Evolutionary conservation across 2,797 vertebrate genomes (phyloP), one percentile per base, ranked within the genome.

Genomic region (Pachyuromys duprasi): DNA sequence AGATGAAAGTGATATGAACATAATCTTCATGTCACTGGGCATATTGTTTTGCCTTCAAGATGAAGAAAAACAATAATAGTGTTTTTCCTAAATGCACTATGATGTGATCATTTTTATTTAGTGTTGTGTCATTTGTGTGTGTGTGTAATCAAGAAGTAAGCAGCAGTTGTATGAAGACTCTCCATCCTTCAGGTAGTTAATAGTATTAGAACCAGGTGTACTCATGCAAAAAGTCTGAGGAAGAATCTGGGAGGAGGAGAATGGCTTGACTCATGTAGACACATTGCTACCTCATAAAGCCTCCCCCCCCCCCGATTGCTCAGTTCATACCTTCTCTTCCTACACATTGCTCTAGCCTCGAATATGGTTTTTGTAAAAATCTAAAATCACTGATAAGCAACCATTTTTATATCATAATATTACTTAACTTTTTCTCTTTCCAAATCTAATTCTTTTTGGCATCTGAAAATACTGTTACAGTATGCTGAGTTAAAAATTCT

Each of bases 381-480:
- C 45, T 63, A 36, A 39, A 67, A 63, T 93, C 60, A 75, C n/a
- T 33, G 31, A 49, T 82, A 63, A 95, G 45, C 67, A 82, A n/a
- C 31, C 11, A 36, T 90, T 89, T 89, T 93, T 82, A 55, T 74
- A 13, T 53, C 53, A 39, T 72, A 67, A 62, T 31, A 81, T 36
- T 8, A 84, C 17, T 94, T 86, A 74, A 78, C 55, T 57, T 24
- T 17, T 63, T 39, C 8, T 26, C n/a, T 63, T 92, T 89, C 49
- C 70, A 90, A 95, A 63, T 69, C 7, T 62, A 57, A 49, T 95
- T 90, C 72, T 28, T 62, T 89, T 92, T 62, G 63, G 62, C 36
- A 76, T 92, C 55, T 80, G 45, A 67, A 72, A 72, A 62, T 84
- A 55, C 75, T 62, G 65, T 33, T 80, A 17, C 3, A 14, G 6